A percentile compares a stretch with the other conserved stretches of the same genome.
Evolutionary conservation across 1,140 invertebrate genomes (phyloP).

Genomic region (Colletes gigas): DNA sequence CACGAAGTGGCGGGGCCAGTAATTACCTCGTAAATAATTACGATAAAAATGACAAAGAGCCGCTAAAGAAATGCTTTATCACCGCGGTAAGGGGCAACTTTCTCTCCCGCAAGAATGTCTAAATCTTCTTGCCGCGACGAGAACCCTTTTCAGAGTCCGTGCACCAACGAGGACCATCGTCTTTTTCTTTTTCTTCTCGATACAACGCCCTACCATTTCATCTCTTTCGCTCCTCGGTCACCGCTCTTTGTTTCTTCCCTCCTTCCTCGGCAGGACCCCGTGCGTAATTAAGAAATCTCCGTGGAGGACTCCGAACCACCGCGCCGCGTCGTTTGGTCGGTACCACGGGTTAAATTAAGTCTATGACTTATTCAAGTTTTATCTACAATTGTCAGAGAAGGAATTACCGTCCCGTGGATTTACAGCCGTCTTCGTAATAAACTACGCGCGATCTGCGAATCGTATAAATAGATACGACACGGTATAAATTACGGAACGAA

Average conservation of each 20-base stretch:
- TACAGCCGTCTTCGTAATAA: conserved; percentile 67
- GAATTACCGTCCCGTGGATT: conserved; percentile 63
- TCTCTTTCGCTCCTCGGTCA: conserved; percentile 38
- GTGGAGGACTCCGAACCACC: conserved; percentile 66
- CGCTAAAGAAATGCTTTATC: conserved; percentile 72
- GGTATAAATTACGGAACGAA: too few species aligned
- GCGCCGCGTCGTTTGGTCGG: conserved; percentile 65
- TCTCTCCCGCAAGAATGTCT: conserved; percentile 59
- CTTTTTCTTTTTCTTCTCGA: conserved; percentile 30
- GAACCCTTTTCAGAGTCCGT: conserved; percentile 67
- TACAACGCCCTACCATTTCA: conserved; percentile 41
- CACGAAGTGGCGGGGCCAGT: conserved; percentile 41
- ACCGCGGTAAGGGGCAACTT: conserved; percentile 46
- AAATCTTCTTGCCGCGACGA: conserved; percentile 68
- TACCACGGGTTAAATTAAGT: conserved; percentile 77
- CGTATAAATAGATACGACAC: too few species aligned
- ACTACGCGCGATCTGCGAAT: conserved; percentile 41
- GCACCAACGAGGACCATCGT: conserved; percentile 29
- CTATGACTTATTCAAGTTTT: conserved; percentile 81
- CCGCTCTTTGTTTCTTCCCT: conserved; percentile 31
- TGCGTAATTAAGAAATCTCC: conserved; percentile 80
- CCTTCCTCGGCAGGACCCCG: conserved; percentile 29
- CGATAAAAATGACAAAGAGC: conserved; percentile 79
- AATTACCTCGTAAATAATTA: conserved; percentile 79
- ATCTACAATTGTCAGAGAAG: conserved; percentile 80